Percentiles rank a stretch among this genome's conserved stretches.
phyloP scores from a whole-genome alignment of 2,113 vertebrate genomes.

The Orthonyx spaldingii region DNA sequence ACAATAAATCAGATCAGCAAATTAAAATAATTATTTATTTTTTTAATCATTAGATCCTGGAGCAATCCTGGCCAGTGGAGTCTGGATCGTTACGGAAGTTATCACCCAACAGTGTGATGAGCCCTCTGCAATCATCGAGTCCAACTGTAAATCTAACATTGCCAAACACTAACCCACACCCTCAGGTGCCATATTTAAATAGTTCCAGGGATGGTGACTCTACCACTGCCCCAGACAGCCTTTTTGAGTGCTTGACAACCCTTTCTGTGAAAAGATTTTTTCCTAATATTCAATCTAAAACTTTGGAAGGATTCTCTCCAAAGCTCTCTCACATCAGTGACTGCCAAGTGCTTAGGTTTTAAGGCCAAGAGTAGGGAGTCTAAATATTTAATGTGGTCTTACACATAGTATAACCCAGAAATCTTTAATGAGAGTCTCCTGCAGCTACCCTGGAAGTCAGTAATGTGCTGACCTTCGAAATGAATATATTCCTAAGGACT shows the following conservation, averaged over 20 bases:
- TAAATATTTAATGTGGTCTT: neutral
- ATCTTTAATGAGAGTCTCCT: neutral
- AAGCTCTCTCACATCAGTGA: neutral
- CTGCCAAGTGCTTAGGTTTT: neutral
- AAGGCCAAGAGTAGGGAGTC: neutral
- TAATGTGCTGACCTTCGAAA: neutral
- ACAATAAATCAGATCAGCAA: neutral
- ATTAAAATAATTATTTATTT: neutral
- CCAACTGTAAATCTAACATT: neutral
- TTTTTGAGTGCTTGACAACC: neutral
- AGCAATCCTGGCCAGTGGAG: neutral
- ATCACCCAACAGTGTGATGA: neutral
- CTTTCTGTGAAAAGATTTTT: neutral
- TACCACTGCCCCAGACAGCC: neutral
- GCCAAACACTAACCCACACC: neutral
- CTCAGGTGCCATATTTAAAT: neutral
- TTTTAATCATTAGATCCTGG: neutral
- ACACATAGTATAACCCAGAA: neutral
- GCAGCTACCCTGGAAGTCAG: neutral
- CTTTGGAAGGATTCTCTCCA: neutral
- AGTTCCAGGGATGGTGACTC: neutral
- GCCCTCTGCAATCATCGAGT: neutral
- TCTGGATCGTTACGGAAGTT: neutral
- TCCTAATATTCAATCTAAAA: neutral
- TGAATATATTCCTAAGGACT: neutral